Percentiles rank a stretch among this genome's conserved stretches.
These are phyloP conservation scores for Nycticryphes semicollaris DNA, from an alignment of 2,113 vertebrate genomes.

Conservation along the genomic window DNA sequence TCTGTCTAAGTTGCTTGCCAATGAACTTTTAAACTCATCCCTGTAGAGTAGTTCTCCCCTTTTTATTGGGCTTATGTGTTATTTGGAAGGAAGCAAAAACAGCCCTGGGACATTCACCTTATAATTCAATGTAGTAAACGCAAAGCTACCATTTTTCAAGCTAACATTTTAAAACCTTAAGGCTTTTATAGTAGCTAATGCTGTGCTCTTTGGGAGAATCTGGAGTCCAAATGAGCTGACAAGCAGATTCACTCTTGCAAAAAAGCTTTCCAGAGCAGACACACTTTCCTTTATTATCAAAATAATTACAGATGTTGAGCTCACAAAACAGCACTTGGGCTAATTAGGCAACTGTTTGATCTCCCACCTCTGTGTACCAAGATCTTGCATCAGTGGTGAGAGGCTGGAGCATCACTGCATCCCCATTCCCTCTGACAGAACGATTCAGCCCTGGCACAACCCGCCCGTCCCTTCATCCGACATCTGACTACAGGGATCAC, in stretches of 20 bases:
- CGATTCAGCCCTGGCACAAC: not conserved
- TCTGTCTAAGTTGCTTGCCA: not conserved
- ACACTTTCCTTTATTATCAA: not conserved
- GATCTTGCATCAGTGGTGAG: not conserved
- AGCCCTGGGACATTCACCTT: conserved; percentile 3
- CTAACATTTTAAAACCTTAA: conserved; percentile 17
- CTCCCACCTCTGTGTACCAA: not conserved
- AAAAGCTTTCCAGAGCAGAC: not conserved
- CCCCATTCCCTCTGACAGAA: not conserved
- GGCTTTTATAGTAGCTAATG: conserved; percentile 17
- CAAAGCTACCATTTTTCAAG: conserved; percentile 36
- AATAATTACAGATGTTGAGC: not conserved
- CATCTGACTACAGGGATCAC: not conserved
- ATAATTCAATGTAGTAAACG: not conserved
- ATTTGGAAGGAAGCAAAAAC: conserved; percentile 35
- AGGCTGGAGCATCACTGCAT: not conserved
- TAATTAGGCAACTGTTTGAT: not conserved
- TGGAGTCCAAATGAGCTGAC: not conserved
- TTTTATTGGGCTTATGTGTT: conserved; percentile 13
- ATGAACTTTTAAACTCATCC: conserved; percentile 19
- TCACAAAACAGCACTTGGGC: not conserved
- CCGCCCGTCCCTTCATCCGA: not conserved
- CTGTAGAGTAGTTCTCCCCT: conserved; percentile 3
- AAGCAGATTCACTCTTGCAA: not conserved
- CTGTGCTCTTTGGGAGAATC: not conserved